phyloP scores from a whole-genome alignment of 2,113 vertebrate genomes.

The Rattus norvegicus region GRCr8 NC_086021.1:70515501-70516000 shows the following conservation, averaged over 20 bases:
- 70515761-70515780: not conserved
- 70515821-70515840: not conserved
- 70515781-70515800: not conserved
- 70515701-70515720: not conserved
- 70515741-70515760: not conserved
- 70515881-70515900: not conserved
- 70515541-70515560: not conserved
- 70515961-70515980: slow-evolving; percentile 6
- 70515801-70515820: not conserved
- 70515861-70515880: not conserved
- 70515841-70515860: not conserved
- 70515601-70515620: not conserved
- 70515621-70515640: not conserved
- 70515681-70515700: not conserved
- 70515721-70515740: slow-evolving; percentile 40
- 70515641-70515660: slow-evolving; percentile 10
- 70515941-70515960: slow-evolving; percentile 21
- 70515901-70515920: not conserved
- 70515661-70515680: not conserved
- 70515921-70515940: not conserved
- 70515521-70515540: not conserved
- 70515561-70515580: slow-evolving; percentile 39
- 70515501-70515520: not conserved
- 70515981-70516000: not conserved
- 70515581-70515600: slow-evolving; percentile 16